These are phyloP conservation scores for Trachelus iudaicus DNA, from an alignment of 2,888 invertebrate genomes.

Conservation along the genomic window DNA sequence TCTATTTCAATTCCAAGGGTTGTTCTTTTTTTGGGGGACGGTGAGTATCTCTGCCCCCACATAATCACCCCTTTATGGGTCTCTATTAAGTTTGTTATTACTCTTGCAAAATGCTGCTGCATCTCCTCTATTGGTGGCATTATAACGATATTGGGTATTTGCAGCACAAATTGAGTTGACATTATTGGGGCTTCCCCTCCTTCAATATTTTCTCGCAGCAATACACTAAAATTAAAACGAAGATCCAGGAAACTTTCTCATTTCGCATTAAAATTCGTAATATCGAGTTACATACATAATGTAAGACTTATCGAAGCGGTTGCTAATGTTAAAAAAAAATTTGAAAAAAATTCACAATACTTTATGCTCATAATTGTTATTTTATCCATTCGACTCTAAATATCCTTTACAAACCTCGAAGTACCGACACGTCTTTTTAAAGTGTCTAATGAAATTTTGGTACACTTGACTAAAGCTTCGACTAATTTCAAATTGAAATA, in stretches of 20 bases:
- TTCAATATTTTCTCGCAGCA: slow-evolving; percentile 31
- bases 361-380: too few relatives aligned
- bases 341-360: neutral
- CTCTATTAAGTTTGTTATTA: slow-evolving; percentile 76
- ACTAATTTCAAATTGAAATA: slow-evolving; percentile 82
- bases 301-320: neutral
- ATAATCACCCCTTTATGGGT: slow-evolving; percentile 78
- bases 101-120: slow-evolving; percentile 74
- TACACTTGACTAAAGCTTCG: slow-evolving; percentile 79
- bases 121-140: slow-evolving; percentile 78
- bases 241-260: neutral
- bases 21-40: neutral
- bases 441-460: slow-evolving; percentile 78
- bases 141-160: slow-evolving; percentile 74
- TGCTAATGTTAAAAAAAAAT: neutral
- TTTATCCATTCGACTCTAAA: neutral
- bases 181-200: slow-evolving; percentile 67
- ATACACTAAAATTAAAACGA: slow-evolving; percentile 25
- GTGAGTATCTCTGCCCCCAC: slow-evolving; percentile 80
- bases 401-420: slow-evolving; percentile 40
- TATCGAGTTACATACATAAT: neutral
- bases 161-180: slow-evolving; percentile 72
- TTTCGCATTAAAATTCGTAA: neutral
- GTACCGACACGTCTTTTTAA: slow-evolving; percentile 71
- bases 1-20: slow-evolving; percentile 9